phyloP scores from a whole-genome alignment of 2,888 invertebrate genomes.

The Oxytorus armatus region DNA sequence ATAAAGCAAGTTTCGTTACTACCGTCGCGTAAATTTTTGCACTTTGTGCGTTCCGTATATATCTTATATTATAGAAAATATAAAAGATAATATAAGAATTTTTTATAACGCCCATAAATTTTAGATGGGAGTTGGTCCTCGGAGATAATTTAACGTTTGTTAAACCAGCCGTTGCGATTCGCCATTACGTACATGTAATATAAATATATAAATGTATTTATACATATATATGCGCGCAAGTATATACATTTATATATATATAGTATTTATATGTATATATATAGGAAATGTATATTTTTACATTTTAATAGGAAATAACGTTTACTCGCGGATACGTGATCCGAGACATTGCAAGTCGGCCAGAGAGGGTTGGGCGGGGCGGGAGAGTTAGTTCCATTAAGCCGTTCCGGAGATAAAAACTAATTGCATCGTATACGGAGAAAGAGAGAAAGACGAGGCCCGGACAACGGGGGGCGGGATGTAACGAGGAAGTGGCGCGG shows the following conservation, averaged over 20 bases:
- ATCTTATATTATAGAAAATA: no score
- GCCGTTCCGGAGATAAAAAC: conserved; percentile 68
- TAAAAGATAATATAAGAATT: no score
- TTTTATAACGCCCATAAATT: conserved; percentile 8
- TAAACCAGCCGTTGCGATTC: conserved; percentile 29
- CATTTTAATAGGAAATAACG: conserved; percentile 68
- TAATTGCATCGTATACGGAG: conserved; percentile 65
- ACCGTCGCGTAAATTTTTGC: no score
- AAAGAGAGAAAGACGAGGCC: conserved; percentile 17
- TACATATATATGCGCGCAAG: not conserved
- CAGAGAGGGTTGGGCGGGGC: no score
- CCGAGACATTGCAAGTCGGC: conserved; percentile 64
- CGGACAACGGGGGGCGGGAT: conserved; percentile 59
- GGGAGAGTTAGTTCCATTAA: conserved; percentile 67
- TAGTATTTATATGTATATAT: no score
- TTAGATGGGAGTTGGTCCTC: conserved; percentile 34
- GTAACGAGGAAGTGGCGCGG: conserved; percentile 68
- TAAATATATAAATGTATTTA: conserved; percentile 11
- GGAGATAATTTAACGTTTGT: conserved; percentile 22
- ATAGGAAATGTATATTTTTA: conserved; percentile 59
- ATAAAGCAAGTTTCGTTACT: no score
- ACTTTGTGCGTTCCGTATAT: no score
- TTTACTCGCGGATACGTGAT: conserved; percentile 65
- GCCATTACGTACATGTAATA: not conserved
- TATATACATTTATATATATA: no score